Evolutionary conservation across 2,888 invertebrate species (phyloP), one percentile per base, ranked within the genome.

Genomic region (Eristalinus sepulchralis): DNA sequence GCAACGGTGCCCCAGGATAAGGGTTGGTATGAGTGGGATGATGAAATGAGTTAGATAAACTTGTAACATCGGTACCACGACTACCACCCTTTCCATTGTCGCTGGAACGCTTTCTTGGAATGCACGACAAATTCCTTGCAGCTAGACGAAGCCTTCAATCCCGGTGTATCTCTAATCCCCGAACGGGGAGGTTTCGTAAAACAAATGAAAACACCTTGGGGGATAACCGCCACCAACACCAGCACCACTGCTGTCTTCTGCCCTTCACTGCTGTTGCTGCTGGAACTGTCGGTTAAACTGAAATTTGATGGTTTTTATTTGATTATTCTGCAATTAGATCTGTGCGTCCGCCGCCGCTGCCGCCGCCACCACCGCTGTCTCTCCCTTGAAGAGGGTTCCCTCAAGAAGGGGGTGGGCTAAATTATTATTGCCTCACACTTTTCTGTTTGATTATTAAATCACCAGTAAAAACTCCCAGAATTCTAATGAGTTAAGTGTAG

Each of bases 271-370:
- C 33, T n/a, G 27, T 11, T 24, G 6, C 34, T 24, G 59, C 24
- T 57, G 20, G 27, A 80, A 84, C 78, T 80, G 59, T 60, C 60
- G 77, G 86, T 57, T 86, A 86, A 86, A 86, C 86, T 86, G 86
- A 86, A 86, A 86, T 83, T 86, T 86, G 86, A 86, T 86, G 86
- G 86, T 79, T 86, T 86, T 86, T 86, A 86, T 86, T 86, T 86
- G 86, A 86, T 86, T 86, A 83, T 86, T 86, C 79, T 83, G 75
- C 86, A 86, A 86, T 86, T 86, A 86, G 86, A 86, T 75, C 85
- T 70, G 78, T 78, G 81, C 60, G 68, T 22, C 57, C 24, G 24
- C 24, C 24, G 59, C 4, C 2, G 31, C n/a, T n/a, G n/a, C n/a
- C n/a, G n/a, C n/a, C n/a, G n/a, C n/a, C n/a, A n/a, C n/a, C n/a